These are phyloP conservation scores for Dendropsophus ebraccatus DNA, from an alignment of 2,113 vertebrate species.

Conservation along the genomic window DNA sequence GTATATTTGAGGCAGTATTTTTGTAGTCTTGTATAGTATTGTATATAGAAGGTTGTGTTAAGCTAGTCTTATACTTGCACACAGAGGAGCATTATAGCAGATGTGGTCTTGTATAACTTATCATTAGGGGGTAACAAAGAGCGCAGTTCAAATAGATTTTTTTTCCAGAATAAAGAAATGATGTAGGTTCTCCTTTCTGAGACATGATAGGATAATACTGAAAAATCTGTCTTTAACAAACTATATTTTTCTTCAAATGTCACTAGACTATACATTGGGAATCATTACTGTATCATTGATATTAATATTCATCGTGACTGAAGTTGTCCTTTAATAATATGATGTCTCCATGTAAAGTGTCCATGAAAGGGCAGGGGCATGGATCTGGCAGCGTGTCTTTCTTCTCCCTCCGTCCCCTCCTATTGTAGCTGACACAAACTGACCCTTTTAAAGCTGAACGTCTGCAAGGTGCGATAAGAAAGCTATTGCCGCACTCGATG, in stretches of 20 bases:
- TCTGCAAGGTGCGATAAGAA: neutral
- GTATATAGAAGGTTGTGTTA: neutral
- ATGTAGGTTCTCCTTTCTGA: too few species aligned
- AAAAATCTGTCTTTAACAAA: too few species aligned
- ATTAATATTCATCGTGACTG: neutral
- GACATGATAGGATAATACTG: too few species aligned
- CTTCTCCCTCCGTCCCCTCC: neutral
- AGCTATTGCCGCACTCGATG: neutral
- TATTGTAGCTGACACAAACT: neutral
- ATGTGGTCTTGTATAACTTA: neutral
- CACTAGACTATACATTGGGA: neutral
- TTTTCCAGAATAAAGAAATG: too few species aligned
- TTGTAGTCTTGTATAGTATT: slow-evolving; percentile 5
- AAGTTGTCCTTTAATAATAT: neutral
- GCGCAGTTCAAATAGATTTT: too few species aligned
- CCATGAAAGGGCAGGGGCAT: neutral
- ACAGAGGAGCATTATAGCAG: neutral
- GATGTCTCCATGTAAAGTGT: neutral
- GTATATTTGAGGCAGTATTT: neutral
- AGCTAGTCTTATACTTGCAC: neutral
- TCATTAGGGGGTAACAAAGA: too few species aligned
- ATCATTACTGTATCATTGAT: neutral
- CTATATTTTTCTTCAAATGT: too few species aligned
- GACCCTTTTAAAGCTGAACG: neutral
- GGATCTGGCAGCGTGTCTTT: neutral